Percentiles rank a stretch among this genome's conserved stretches.
Conservation (phyloP, 2,113 vertebrate species). For the Tympanuchus pallidicinctus region DNA sequence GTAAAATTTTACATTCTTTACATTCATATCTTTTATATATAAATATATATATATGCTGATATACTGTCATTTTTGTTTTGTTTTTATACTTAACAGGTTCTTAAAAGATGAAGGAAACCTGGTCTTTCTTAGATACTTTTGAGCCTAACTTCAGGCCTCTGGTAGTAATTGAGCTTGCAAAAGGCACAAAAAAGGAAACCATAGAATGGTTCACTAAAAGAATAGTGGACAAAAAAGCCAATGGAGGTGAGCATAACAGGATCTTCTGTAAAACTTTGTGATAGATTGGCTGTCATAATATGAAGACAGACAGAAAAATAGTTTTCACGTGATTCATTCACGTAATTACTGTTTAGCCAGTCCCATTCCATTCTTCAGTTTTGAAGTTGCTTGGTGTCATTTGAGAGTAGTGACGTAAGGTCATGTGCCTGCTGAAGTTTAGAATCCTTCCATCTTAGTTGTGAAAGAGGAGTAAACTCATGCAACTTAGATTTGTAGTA, state of each 20-base stretch:
- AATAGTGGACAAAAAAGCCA: conserved; percentile 85
- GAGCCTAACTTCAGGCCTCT: conserved; percentile 84
- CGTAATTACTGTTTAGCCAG: neutral
- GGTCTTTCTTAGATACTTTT: conserved; percentile 68
- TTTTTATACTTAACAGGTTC: conserved; percentile 31
- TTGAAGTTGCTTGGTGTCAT: neutral
- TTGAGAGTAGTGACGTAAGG: neutral
- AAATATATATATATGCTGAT: neutral
- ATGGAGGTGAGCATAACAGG: conserved; percentile 83
- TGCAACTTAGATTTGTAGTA: neutral
- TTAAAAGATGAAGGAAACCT: conserved; percentile 79
- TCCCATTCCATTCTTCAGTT: neutral
- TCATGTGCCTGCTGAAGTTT: neutral
- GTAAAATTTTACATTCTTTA: neutral
- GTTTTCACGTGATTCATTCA: neutral
- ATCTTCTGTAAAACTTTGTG: neutral
- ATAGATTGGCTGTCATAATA: neutral
- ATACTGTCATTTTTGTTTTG: neutral
- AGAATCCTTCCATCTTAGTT: neutral
- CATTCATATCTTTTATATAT: neutral
- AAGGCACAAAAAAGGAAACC: conserved; percentile 85
- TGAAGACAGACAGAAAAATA: neutral
- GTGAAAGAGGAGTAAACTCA: neutral
- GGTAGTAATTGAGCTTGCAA: conserved; percentile 89
- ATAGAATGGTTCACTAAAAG: conserved; percentile 87